Percentiles rank a stretch among this genome's conserved stretches.
Evolutionary conservation across 2,113 vertebrate genomes (phyloP).

Genomic region (Hypomesus transpacificus): DNA sequence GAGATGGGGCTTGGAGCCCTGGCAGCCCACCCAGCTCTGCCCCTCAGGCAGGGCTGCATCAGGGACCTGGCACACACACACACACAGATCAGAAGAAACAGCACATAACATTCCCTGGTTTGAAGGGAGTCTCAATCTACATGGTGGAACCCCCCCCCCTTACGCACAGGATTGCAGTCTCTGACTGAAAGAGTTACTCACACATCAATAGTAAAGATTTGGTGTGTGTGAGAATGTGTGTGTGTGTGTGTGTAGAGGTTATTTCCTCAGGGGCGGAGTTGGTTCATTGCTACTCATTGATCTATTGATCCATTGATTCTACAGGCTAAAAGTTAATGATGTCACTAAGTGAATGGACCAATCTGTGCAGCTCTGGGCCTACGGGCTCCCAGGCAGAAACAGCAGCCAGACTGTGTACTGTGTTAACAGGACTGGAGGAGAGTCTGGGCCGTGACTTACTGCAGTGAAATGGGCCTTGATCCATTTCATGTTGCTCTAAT

Average conservation of each 20-base stretch:
- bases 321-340: conserved; percentile 74
- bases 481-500: background rate
- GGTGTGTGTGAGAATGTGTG: conserved; percentile 21
- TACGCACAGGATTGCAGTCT: background rate
- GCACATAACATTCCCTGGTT: conserved; percentile 24
- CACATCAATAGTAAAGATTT: conserved; percentile 70
- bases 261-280: conserved; percentile 63
- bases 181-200: conserved; percentile 70
- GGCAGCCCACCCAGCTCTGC: conserved; percentile 84
- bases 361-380: conserved; percentile 56
- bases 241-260: conserved; percentile 32
- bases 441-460: no score
- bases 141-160: conserved; percentile 5
- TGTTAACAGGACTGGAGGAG: no score
- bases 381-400: conserved; percentile 29
- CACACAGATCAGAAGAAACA: conserved; percentile 28
- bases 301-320: conserved; percentile 75
- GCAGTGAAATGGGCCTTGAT: no score
- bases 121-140: conserved; percentile 12
- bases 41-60: conserved; percentile 68
- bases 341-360: conserved; percentile 70
- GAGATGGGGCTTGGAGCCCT: conserved; percentile 78
- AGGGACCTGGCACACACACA: conserved; percentile 48
- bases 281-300: conserved; percentile 71
- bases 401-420: background rate